Conservation (phyloP, 1,140 invertebrate species). For the Drosophila lini region DNA sequence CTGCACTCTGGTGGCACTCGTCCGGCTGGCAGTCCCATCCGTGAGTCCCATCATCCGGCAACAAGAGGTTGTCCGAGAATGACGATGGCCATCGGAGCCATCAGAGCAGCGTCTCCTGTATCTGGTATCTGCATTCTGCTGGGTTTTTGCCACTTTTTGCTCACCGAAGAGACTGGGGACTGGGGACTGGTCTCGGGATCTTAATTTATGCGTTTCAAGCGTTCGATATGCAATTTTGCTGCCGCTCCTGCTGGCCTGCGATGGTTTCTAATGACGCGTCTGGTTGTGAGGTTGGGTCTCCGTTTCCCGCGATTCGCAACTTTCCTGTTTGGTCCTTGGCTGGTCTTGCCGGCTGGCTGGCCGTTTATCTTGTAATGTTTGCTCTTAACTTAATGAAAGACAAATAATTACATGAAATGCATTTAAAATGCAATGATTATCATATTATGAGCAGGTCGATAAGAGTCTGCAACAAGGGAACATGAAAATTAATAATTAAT, state of each 20-base stretch:
- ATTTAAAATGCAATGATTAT: constrained; percentile 42
- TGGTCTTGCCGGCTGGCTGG: constrained; percentile 9
- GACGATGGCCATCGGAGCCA: constrained; percentile 35
- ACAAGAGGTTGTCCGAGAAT: constrained; percentile 18
- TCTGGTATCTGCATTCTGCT: constrained; percentile 50
- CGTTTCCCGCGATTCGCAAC: background rate
- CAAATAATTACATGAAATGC: constrained; percentile 48
- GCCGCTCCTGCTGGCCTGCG: constrained; percentile 19
- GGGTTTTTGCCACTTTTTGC: constrained; percentile 36
- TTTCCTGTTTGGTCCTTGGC: constrained; percentile 36
- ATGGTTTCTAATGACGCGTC: constrained; percentile 46
- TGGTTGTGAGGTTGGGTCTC: constrained; percentile 5
- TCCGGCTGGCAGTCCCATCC: background rate
- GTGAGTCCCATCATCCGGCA: constrained; percentile 18
- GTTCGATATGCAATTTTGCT: constrained; percentile 50
- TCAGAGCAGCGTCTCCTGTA: constrained; percentile 17
- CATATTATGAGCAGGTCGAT: constrained; percentile 29
- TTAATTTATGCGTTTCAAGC: constrained; percentile 50
- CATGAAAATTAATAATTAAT: constrained; percentile 32
- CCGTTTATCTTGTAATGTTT: constrained; percentile 46
- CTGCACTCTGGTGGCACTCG: constrained; percentile 52
- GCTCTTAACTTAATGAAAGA: constrained; percentile 42
- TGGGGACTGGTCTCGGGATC: constrained; percentile 40
- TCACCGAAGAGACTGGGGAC: constrained; percentile 22
- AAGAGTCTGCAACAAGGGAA: constrained; percentile 11